Conservation (phyloP, 2,113 vertebrate species). For the Chloroceryle aenea region DNA sequence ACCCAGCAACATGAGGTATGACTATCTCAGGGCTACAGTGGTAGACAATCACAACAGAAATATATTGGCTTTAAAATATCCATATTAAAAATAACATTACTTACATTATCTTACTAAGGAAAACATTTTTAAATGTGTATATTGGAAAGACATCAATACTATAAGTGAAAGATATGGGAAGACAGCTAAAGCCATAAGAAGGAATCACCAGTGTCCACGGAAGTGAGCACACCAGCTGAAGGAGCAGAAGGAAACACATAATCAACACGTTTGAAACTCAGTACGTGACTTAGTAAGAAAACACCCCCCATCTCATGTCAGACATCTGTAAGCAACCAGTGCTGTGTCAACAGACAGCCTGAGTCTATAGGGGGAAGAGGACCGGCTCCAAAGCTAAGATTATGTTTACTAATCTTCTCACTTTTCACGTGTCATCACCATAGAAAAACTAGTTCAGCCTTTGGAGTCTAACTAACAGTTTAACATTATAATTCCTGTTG, state of each 20-base stretch:
- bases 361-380: not conserved
- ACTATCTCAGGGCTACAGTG: not conserved
- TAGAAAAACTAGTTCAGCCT: not conserved
- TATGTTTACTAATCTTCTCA: conserved; percentile 23
- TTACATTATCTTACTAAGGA: not conserved
- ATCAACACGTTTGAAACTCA: not conserved
- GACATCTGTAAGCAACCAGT: not conserved
- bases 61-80: not conserved
- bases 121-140: not conserved
- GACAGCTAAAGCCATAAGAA: not conserved
- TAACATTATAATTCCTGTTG: not conserved
- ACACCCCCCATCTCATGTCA: not conserved
- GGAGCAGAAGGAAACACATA: not conserved
- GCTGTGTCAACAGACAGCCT: not conserved
- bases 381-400: not conserved
- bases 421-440: conserved; percentile 42
- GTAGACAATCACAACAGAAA: not conserved
- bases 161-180: not conserved
- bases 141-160: not conserved
- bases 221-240: not conserved
- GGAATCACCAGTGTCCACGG: not conserved
- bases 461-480: not conserved
- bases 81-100: not conserved
- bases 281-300: not conserved
- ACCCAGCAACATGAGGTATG: not conserved